Percentiles rank a stretch among this genome's conserved stretches.
phyloP scores from a whole-genome alignment of 2,888 invertebrate genomes.

The Molorchus minor region DNA sequence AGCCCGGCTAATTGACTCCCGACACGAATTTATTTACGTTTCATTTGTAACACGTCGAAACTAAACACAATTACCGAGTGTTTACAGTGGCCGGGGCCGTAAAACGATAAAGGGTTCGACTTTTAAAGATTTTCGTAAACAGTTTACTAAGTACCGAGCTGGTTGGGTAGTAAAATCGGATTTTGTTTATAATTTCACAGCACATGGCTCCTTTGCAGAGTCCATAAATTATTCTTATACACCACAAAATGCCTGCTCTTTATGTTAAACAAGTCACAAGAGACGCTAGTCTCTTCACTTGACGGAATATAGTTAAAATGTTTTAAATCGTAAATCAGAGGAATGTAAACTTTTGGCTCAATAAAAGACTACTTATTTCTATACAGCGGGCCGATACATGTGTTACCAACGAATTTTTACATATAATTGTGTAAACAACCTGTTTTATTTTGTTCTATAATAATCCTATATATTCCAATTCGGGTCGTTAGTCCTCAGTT shows the following conservation, averaged over 20 bases:
- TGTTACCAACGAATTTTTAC: slow-evolving; percentile 35
- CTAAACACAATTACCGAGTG: slow-evolving; percentile 47
- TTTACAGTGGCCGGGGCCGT: slow-evolving; percentile 42
- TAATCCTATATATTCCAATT: slow-evolving; percentile 23
- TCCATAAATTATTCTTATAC: slow-evolving; percentile 44
- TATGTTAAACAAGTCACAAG: slow-evolving; percentile 38
- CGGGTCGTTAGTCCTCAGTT: slow-evolving; percentile 8
- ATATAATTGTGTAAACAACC: slow-evolving; percentile 25
- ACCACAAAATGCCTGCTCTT: slow-evolving; percentile 33
- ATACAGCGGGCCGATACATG: slow-evolving; percentile 35
- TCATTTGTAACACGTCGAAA: slow-evolving; percentile 21
- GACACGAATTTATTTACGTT: slow-evolving; percentile 19
- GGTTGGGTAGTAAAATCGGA: slow-evolving; percentile 38
- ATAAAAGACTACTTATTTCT: slow-evolving; percentile 39
- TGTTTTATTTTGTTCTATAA: slow-evolving; percentile 21
- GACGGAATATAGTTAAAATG: slow-evolving; percentile 37
- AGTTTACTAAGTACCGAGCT: slow-evolving; percentile 39
- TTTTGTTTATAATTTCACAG: slow-evolving; percentile 47
- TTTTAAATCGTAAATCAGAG: slow-evolving; percentile 39
- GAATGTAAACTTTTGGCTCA: slow-evolving; percentile 35
- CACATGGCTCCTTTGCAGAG: slow-evolving; percentile 48
- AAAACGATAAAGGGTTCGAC: slow-evolving; percentile 44
- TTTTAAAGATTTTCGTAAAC: slow-evolving; percentile 44
- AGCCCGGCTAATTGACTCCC: slow-evolving; percentile 17
- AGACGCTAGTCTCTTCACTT: slow-evolving; percentile 34